Percentiles rank a stretch among this genome's conserved stretches.
phyloP scores from a whole-genome alignment of 2,797 vertebrate genomes.

The Enteromius paludinosus region DNA sequence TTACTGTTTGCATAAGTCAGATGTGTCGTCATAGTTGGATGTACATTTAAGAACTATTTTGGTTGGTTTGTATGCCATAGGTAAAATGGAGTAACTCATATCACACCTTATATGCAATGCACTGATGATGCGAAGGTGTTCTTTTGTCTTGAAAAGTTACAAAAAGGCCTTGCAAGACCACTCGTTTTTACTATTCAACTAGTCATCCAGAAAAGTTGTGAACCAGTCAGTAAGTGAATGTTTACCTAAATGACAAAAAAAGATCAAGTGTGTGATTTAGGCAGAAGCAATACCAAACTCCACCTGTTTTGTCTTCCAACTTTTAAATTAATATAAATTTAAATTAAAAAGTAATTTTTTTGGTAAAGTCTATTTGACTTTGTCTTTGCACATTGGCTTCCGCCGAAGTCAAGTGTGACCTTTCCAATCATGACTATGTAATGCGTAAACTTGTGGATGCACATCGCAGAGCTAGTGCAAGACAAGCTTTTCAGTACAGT shows the following conservation, averaged over 20 bases:
- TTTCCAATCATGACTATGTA: too few relatives aligned
- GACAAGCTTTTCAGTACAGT: too few relatives aligned
- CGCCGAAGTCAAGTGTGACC: too few relatives aligned
- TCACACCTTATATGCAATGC: background rate
- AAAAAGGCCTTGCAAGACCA: background rate
- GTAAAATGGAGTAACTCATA: background rate
- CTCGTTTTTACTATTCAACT: background rate
- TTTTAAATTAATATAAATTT: too few relatives aligned
- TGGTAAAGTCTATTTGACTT: too few relatives aligned
- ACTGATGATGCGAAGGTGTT: background rate
- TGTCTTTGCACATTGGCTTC: too few relatives aligned
- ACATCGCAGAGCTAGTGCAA: too few relatives aligned
- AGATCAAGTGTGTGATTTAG: background rate
- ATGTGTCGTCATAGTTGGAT: constrained; percentile 18
- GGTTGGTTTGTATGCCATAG: background rate
- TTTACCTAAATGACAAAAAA: background rate
- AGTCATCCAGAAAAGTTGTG: background rate
- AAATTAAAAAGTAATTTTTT: too few relatives aligned
- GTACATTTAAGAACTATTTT: constrained; percentile 26
- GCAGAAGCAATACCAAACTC: too few relatives aligned
- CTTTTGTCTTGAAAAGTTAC: background rate
- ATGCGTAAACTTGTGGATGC: too few relatives aligned
- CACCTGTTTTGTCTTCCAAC: too few relatives aligned
- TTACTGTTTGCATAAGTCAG: constrained; percentile 25
- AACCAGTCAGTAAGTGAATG: background rate